These are phyloP conservation scores for Diaphora mendica DNA, from an alignment of 2,888 invertebrate species.

Conservation along the genomic window DNA sequence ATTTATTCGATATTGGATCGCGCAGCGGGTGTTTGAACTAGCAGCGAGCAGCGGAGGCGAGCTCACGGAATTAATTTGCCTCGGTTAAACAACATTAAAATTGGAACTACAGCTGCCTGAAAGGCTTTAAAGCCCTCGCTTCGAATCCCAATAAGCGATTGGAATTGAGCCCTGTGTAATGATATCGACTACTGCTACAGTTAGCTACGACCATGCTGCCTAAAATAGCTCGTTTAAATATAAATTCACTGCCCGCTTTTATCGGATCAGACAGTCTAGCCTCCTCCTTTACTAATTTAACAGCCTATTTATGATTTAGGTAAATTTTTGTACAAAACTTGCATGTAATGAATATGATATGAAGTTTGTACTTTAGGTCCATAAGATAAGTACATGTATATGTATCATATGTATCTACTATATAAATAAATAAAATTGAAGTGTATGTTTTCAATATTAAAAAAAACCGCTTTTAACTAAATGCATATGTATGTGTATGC, in stretches of 20 bases:
- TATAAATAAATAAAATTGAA: too few species aligned
- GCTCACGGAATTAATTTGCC: conserved; percentile 66
- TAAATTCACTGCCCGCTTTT: conserved; percentile 63
- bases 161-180: conserved; percentile 55
- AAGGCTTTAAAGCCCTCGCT: conserved; percentile 68
- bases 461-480: too few species aligned
- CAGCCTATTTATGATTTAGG: conserved; percentile 26
- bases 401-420: conserved; percentile 58
- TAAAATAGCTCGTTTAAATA: conserved; percentile 73
- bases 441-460: too few species aligned
- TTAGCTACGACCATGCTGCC: conserved; percentile 49
- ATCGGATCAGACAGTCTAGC: conserved; percentile 71
- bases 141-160: conserved; percentile 75
- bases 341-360: not conserved
- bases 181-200: conserved; percentile 47
- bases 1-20: conserved; percentile 67
- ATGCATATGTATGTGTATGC: too few species aligned
- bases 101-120: conserved; percentile 60
- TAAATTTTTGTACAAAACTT: conserved; percentile 38
- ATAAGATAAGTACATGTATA: conserved; percentile 32
- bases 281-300: conserved; percentile 45
- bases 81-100: conserved; percentile 73
- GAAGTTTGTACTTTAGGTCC: not conserved
- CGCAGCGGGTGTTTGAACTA: conserved; percentile 62
- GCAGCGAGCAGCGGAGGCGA: conserved; percentile 31